Conservation (phyloP, 2,797 vertebrate genomes). For the Botia kubotai region DNA sequence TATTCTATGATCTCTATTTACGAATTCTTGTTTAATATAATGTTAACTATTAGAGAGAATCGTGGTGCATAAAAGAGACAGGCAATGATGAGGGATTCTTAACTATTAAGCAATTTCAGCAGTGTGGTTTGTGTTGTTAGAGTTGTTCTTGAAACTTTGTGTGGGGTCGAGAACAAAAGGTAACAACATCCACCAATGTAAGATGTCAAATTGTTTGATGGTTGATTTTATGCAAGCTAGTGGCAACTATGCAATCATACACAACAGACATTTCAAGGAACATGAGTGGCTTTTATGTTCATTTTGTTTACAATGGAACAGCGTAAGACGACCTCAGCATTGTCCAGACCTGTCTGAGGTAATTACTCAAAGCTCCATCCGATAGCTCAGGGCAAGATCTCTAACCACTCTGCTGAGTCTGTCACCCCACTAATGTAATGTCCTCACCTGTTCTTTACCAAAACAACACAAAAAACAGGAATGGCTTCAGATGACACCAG, state of each 20-base stretch:
- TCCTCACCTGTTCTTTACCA: conserved; percentile 63
- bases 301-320: conserved; percentile 33
- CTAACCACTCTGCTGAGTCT: conserved; percentile 24
- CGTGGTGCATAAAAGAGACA: too few species aligned
- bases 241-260: conserved; percentile 42
- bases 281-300: conserved; percentile 7
- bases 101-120: too few species aligned
- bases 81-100: too few species aligned
- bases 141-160: background rate
- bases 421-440: conserved; percentile 23
- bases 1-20: too few species aligned
- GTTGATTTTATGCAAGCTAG: background rate
- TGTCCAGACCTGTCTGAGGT: conserved; percentile 35
- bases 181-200: background rate
- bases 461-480: conserved; percentile 47
- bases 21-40: too few species aligned
- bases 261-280: conserved; percentile 27
- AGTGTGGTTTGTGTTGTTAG: background rate
- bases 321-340: conserved; percentile 12
- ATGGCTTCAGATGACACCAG: conserved; percentile 60
- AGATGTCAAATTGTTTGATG: background rate
- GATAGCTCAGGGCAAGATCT: conserved; percentile 18
- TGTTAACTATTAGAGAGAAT: too few species aligned
- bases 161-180: background rate
- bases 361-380: conserved; percentile 41